Base-by-base conservation (phyloP, 1,140 invertebrate species). In the Laupala kohalensis region DNA sequence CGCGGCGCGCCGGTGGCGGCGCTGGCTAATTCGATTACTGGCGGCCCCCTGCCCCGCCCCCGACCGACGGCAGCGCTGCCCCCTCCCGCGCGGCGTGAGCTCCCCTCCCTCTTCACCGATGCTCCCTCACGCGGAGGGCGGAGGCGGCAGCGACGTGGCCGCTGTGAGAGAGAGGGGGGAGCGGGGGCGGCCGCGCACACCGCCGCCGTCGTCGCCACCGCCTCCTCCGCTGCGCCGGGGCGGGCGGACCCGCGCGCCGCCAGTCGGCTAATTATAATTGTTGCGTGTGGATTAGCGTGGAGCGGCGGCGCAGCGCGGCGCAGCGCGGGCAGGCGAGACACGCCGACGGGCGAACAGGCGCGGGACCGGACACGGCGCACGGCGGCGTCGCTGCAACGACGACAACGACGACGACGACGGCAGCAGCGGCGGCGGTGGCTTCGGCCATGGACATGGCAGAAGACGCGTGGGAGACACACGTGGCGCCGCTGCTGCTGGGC, bases 381-480 rank as follows among this genome's bases (percentile, higher is more conserved):
- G n/a, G n/a, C n/a, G n/a, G n/a, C n/a, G n/a, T n/a, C n/a, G n/a
- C n/a, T n/a, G n/a, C n/a, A n/a, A n/a, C n/a, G n/a, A n/a, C n/a
- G n/a, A n/a, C n/a, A n/a, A n/a, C n/a, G n/a, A n/a, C n/a, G n/a
- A n/a, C n/a, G n/a, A n/a, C n/a, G n/a, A n/a, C n/a, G n/a, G n/a
- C n/a, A n/a, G n/a, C n/a, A n/a, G n/a, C n/a, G n/a, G n/a, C n/a
- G n/a, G n/a, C n/a, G n/a, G n/a, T n/a, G n/a, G n/a, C n/a, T n/a
- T n/a, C n/a, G n/a, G 28, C 29, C 53, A 73, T 73, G 72, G 72
- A 73, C 29, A 73, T 73, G 69, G 71, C 28, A 25, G 72, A 73
- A 9, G 71, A 72, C 26, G 71, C 72, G 12, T 73, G 72, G 72
- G 72, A 73, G 69, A 37, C 71, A 62, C 72, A 73, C 72, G 72